phyloP scores from a whole-genome alignment of 2,113 vertebrate species.

The Numenius arquata region DNA sequence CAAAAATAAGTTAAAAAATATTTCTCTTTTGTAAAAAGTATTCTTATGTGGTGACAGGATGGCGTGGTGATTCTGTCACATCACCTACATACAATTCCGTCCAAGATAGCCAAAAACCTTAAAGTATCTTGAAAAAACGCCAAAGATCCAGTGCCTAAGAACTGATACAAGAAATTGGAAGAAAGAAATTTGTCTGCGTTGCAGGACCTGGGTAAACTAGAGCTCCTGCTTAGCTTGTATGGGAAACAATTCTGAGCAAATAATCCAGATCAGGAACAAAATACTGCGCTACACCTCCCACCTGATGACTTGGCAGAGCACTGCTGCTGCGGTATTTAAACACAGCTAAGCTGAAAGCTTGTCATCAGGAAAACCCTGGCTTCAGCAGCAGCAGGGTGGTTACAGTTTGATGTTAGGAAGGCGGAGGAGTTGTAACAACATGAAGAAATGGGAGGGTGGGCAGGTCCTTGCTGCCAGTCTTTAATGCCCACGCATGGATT shows the following conservation, averaged over 20 bases:
- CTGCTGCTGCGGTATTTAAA: not conserved
- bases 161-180: not conserved
- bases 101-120: not conserved
- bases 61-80: not conserved
- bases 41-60: not conserved
- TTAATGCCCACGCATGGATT: fast-evolving
- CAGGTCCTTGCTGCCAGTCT: not conserved
- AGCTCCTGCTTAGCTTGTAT: not conserved
- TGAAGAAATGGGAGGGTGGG: not conserved
- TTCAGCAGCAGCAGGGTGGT: not conserved
- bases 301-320: not conserved
- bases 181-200: not conserved
- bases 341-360: not conserved
- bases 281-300: not conserved
- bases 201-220: not conserved
- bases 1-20: not conserved
- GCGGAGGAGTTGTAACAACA: not conserved
- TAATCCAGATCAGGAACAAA: not conserved
- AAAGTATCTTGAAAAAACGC: not conserved
- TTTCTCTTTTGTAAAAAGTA: not conserved
- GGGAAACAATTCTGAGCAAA: not conserved
- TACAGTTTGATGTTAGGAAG: not conserved
- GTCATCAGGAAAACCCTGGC: not conserved
- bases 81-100: not conserved
- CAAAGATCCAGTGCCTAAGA: not conserved